Evolutionary conservation across 2,113 vertebrate species (phyloP).

Genomic region (Microcebus lehilahytsara): DNA sequence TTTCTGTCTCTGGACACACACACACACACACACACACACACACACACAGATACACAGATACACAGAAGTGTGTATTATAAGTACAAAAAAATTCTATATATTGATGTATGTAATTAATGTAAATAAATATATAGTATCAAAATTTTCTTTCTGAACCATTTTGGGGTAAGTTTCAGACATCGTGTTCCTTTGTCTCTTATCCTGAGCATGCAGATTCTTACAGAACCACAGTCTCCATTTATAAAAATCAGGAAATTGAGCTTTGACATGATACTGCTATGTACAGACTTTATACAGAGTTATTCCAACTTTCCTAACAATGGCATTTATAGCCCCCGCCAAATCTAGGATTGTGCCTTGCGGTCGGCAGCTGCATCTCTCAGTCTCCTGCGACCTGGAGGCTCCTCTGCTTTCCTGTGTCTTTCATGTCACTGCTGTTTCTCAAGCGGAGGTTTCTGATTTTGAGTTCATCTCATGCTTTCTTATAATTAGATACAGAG

Average conservation of each 20-base stretch:
- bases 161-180: background rate
- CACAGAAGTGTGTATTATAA: background rate
- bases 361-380: background rate
- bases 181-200: background rate
- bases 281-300: background rate
- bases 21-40: background rate
- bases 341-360: background rate
- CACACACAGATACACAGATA: background rate
- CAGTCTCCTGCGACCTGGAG: background rate
- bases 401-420: background rate
- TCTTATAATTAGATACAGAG: background rate
- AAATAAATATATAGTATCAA: background rate
- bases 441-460: background rate
- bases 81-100: background rate
- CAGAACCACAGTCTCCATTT: background rate
- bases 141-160: background rate
- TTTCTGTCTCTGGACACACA: background rate
- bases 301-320: background rate
- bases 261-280: background rate
- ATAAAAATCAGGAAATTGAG: background rate
- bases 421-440: background rate
- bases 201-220: background rate
- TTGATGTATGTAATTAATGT: background rate
- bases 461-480: background rate
- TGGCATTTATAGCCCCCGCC: background rate